Base-by-base conservation (phyloP, 2,113 vertebrate genomes). In the Halichoeres trimaculatus region DNA sequence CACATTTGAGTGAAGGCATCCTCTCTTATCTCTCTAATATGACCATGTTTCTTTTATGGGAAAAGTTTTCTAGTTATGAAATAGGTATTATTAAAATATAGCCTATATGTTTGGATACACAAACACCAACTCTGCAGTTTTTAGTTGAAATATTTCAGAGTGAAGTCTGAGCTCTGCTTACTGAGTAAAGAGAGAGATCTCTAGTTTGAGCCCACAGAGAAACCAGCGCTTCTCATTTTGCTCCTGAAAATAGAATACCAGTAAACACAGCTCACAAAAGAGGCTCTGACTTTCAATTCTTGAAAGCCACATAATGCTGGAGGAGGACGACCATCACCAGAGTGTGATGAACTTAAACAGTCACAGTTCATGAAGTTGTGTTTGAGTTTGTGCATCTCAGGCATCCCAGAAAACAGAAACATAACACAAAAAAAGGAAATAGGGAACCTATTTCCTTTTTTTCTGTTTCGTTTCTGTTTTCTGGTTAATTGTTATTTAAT, bases 211-310 rank as follows among this genome's bases (percentile, higher is more conserved):
- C 19, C 30, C 61, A 64, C n/a, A 51, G 19, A 45, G 8, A 48
- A 47, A 64, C 19, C 45, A 64, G 13, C 41, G 35, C 45, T 35
- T 35, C 10, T 63, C 10, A 35, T 50, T 50, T 64, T 16, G 20
- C 40, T 6, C 48, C 35, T 24, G 24, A 16, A 41, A 66, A 52
- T 65, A 65, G 47, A 65, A 8, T 5, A 24, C n/a, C 14, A 53
- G 22, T 66, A 54, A 53, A 40, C 30, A 52, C 8, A 38, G 43
- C 34, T 64, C 16, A 51, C 20, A 64, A 36, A 23, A 36, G 59
- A 30, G 35, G 14, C 26, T 36, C 26, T 30, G 17, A 63, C 22
- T 38, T 38, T 36, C 17, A 51, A 51, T 35, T 22, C 20, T 23
- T 64, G 19, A 20, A 2, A 34, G 17, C 26, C 24, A 14, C 17